Evolutionary conservation across 2,797 vertebrate genomes (phyloP).

Genomic region (Margarornis squamiger): DNA sequence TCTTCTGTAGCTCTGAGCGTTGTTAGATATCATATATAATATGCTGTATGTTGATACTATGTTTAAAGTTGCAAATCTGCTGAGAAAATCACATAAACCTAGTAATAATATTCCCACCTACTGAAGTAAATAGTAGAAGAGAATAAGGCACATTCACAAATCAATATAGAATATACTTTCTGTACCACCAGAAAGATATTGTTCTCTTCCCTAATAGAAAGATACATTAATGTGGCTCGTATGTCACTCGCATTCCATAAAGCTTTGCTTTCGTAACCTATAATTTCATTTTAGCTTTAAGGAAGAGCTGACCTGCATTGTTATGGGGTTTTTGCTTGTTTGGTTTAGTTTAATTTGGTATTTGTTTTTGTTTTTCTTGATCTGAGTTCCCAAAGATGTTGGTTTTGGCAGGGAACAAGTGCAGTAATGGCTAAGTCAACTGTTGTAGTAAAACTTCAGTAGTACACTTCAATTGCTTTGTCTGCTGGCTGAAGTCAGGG

Average conservation of each 20-base stretch:
- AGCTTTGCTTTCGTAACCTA: neutral
- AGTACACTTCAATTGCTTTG: neutral
- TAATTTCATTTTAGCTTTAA: neutral
- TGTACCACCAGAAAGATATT: neutral
- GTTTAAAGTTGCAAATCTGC: neutral
- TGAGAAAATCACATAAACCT: neutral
- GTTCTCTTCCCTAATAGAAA: neutral
- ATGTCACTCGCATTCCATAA: neutral
- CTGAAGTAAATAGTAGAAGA: neutral
- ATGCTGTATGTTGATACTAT: neutral
- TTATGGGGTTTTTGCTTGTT: neutral
- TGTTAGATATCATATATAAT: neutral
- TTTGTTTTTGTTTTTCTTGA: no score
- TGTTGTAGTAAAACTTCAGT: neutral
- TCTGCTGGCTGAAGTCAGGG: neutral
- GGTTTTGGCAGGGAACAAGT: neutral
- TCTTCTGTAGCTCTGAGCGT: neutral
- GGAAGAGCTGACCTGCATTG: neutral
- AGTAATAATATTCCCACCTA: neutral
- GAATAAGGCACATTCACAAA: neutral
- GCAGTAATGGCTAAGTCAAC: neutral
- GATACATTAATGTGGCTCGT: neutral
- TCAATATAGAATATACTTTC: neutral
- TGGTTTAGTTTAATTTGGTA: neutral
- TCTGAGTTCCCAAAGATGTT: neutral